Evolutionary conservation across 2,113 vertebrate genomes (phyloP).

Genomic region (Strigops habroptila): DNA sequence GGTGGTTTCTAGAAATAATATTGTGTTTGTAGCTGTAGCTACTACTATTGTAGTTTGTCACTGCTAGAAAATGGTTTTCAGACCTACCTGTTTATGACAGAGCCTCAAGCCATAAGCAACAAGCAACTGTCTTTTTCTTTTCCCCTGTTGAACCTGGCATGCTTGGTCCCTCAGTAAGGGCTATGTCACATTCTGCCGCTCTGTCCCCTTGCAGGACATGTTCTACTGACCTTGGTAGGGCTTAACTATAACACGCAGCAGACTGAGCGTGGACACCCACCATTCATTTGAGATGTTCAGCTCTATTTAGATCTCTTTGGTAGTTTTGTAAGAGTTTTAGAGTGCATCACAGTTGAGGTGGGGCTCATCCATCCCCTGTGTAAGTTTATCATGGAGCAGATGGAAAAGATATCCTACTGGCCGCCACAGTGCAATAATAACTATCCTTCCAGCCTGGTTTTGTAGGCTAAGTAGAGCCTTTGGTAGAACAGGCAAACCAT

Average conservation of each 20-base stretch:
- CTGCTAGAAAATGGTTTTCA: constrained; percentile 27
- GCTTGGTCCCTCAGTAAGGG: background rate
- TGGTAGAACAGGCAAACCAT: background rate
- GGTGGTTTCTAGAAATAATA: constrained; percentile 68
- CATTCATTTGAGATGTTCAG: background rate
- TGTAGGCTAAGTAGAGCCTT: background rate
- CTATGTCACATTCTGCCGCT: background rate
- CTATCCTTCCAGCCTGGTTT: background rate
- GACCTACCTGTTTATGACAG: constrained; percentile 32
- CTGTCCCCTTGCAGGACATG: background rate
- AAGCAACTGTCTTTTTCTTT: background rate
- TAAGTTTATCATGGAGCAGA: background rate
- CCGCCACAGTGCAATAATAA: background rate
- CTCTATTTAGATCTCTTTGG: background rate
- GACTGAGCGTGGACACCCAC: background rate
- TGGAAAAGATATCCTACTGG: background rate
- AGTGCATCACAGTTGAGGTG: background rate
- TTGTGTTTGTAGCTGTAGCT: constrained; percentile 36
- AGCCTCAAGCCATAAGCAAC: background rate
- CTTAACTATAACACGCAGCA: background rate
- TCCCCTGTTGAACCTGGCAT: background rate
- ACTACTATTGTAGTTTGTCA: background rate
- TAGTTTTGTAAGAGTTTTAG: background rate
- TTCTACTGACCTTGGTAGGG: background rate
- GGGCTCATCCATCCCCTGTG: background rate